Base-by-base conservation (phyloP, 2,797 vertebrate species). In the Emydoidea blandingii region DNA sequence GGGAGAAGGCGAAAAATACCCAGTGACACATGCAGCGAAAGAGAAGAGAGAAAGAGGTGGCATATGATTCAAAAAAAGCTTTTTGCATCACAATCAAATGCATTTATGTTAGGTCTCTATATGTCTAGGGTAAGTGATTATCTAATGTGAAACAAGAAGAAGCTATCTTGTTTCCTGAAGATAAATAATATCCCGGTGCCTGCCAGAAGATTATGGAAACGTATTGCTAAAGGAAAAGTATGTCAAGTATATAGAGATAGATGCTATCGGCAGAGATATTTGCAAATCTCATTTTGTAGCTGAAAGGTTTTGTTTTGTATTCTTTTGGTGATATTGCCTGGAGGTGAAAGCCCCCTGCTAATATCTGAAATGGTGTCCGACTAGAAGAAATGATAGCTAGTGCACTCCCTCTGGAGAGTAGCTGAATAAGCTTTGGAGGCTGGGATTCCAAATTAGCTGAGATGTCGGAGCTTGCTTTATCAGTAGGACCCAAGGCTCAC, bases 21-120 rank as follows among this genome's bases (percentile, higher is more conserved):
- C 87, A 82, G 44, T 92, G 96, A 96, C 93, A 96, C 54, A 92
- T 94, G 78, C 68, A 19, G 86, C 90, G 89, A 93, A 95, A 78
- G 14, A 49, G 68, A 56, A 76, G 59, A 86, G 83, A 59, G 93
- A 86, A 92, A 91, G 57, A 94, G 92, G 65, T 91, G 95, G 56
- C 50, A 47, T 10, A 11, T 85, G 89, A 96, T 65, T 93, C 44
- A 59, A 92, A 79, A 81, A 93, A 87, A 96, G 87, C 18, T 59
- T 95, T 94, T 94, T 97, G 83, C 93, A 84, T 52, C 78, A 82
- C 10, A 84, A 95, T 79, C 68, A 96, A 95, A 89, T 81, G 19
- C 83, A 54, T 95, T 74, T 96, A 79, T 93, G 62, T 81, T 80
- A 79, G 80, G 80, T 34, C 21, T 89, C 85, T 86, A 83, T 79